A percentile compares a stretch with the other conserved stretches of the same genome.
Conservation (phyloP, 2,888 invertebrate species). For the Aphodius sticticus region DNA sequence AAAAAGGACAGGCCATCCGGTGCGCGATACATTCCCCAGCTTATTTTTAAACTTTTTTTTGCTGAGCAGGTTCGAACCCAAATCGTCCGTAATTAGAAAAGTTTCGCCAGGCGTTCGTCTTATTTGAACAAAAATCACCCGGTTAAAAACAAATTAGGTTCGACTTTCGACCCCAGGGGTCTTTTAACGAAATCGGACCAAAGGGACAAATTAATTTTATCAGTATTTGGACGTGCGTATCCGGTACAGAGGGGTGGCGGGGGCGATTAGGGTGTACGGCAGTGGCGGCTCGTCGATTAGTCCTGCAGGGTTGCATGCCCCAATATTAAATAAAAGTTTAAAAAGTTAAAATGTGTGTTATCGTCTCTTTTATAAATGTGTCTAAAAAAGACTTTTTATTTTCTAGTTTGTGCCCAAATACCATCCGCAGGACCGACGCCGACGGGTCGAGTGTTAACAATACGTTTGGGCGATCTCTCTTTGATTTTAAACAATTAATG, state of each 20-base stretch:
- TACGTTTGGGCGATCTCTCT: no score
- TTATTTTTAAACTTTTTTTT: conserved; percentile 1
- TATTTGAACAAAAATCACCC: conserved; percentile 4
- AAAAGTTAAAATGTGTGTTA: no score
- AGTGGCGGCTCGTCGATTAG: no score
- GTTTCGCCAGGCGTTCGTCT: background rate
- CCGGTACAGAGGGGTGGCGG: background rate
- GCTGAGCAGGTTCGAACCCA: background rate
- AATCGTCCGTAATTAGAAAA: background rate
- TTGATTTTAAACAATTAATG: no score
- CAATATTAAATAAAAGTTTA: no score
- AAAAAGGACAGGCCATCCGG: background rate
- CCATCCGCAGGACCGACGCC: no score
- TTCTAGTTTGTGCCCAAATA: no score
- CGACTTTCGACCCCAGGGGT: background rate
- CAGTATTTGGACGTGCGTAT: background rate
- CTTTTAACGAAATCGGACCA: background rate
- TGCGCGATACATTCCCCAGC: background rate
- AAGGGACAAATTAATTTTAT: conserved; percentile 4
- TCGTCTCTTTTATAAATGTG: no score
- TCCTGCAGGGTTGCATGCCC: no score
- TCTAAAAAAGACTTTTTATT: no score
- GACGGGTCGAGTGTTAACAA: no score
- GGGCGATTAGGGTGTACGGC: no score
- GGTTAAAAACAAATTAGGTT: background rate